A percentile compares a stretch with the other conserved stretches of the same genome.
phyloP scores from a whole-genome alignment of 2,888 invertebrate genomes.

The Tribolium freemani region DNA sequence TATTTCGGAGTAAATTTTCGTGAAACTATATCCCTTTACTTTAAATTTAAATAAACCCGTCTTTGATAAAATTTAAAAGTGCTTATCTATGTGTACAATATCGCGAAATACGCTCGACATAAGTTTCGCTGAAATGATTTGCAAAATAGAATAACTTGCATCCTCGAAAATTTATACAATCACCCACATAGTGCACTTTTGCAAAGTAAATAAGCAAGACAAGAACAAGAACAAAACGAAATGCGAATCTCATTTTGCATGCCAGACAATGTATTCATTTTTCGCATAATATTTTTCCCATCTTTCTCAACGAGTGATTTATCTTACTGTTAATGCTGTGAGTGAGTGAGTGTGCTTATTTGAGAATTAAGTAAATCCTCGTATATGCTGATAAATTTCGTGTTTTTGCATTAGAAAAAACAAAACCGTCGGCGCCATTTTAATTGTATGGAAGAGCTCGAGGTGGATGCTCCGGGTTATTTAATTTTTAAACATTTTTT shows the following conservation, averaged over 20 bases:
- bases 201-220: not conserved
- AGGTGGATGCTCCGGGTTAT: not conserved
- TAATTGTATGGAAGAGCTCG: not conserved
- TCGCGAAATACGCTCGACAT: not conserved
- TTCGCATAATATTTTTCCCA: not conserved
- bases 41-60: not conserved
- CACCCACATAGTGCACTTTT: not conserved
- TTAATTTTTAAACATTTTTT: not conserved
- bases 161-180: not conserved
- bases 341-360: not conserved
- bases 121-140: not conserved
- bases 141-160: not conserved
- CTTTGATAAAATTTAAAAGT: not conserved
- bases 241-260: not conserved
- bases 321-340: not conserved
- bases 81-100: not conserved
- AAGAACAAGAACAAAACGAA: not conserved
- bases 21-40: not conserved
- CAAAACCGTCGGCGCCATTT: not conserved
- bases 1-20: no score
- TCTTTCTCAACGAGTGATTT: not conserved
- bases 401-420: not conserved
- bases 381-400: constrained; percentile 4
- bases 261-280: not conserved
- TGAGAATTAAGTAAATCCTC: constrained; percentile 2